These are phyloP conservation scores for Oostethus manadensis DNA, from an alignment of 2,113 vertebrate genomes.

Conservation along the genomic window DNA sequence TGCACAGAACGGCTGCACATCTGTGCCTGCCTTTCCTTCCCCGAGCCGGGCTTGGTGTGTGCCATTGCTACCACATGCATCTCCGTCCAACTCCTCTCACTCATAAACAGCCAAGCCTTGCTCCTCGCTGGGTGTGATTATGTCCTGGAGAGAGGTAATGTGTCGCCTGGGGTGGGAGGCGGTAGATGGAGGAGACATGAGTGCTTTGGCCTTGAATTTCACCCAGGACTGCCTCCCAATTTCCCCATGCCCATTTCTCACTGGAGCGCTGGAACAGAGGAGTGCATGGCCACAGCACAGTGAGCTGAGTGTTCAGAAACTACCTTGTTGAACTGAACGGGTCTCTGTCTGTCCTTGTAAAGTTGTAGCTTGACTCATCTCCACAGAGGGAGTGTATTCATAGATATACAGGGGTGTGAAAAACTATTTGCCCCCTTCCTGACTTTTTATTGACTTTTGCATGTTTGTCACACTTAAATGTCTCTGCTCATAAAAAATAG, in stretches of 20 bases:
- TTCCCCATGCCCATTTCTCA: conserved; percentile 57
- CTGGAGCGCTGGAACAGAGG: conserved; percentile 32
- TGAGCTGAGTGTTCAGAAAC: conserved; percentile 36
- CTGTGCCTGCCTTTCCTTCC: conserved; percentile 30
- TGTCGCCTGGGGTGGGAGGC: conserved; percentile 50
- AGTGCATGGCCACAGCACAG: conserved; percentile 28
- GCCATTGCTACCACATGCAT: conserved; percentile 21
- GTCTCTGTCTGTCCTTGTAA: conserved; percentile 1
- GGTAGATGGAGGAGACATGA: conserved; percentile 52
- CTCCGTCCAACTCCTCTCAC: conserved; percentile 4
- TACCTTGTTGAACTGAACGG: conserved; percentile 24
- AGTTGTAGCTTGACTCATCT: neutral
- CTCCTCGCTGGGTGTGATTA: conserved; percentile 46
- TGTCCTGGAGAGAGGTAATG: conserved; percentile 52
- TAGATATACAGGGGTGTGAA: no score
- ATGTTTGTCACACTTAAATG: no score
- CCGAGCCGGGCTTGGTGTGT: conserved; percentile 13
- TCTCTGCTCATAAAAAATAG: no score
- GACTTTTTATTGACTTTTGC: no score
- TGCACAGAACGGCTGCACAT: neutral
- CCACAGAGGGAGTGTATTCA: neutral
- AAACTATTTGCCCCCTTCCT: no score
- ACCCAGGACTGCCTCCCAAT: conserved; percentile 50
- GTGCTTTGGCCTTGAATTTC: conserved; percentile 66
- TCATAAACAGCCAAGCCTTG: conserved; percentile 19